Evolutionary conservation across 2,888 invertebrate species (phyloP), one percentile per base, ranked within the genome.

Genomic region (Galeruca laticollis): DNA sequence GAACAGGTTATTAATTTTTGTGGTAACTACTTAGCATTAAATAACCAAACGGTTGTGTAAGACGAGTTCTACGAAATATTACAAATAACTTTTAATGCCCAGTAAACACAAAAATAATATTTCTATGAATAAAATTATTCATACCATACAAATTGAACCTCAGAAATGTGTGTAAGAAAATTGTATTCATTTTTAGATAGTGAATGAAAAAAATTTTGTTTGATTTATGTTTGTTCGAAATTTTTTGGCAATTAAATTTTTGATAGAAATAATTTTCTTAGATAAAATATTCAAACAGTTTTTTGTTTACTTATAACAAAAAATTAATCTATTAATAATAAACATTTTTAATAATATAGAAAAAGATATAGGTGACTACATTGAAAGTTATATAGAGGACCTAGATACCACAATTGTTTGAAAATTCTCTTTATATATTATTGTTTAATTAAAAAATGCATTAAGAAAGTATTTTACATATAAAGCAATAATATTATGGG

Each of bases 1-100:
- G 21, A 51, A 51, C 51, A 51, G 21, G 21, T 51, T 51, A 21
- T 51, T n/a, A 13, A 51, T 18, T 20, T 51, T 51, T 21, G 21
- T 20, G 51, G 51, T 51, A 21, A 21, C 51, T 51, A 51, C 21
- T 51, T 51, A 51, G 51, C 20, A 51, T 31, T 37, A 54, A 54
- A 54, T 54, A 31, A 15, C 54, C n/a, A 31, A 15, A 31, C 5
- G 54, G 10, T 54, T 54, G 54, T 54, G 54, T 31, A 54, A 54
- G 54, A 47, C 10, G n/a, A 6, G 10, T 15, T 6, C 6, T 15
- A 47, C 8, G 47, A 54, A 54, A 31, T 54, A n/a, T 31, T 31
- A 20, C 11, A 18, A 49, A 49, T 49, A 31, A 31, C 31, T 31
- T 26, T 31, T 11, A 54, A 54, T 54, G 11, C 26, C 54, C 31